Conservation (phyloP, 2,797 vertebrate species). For the Macropodus opercularis region DNA sequence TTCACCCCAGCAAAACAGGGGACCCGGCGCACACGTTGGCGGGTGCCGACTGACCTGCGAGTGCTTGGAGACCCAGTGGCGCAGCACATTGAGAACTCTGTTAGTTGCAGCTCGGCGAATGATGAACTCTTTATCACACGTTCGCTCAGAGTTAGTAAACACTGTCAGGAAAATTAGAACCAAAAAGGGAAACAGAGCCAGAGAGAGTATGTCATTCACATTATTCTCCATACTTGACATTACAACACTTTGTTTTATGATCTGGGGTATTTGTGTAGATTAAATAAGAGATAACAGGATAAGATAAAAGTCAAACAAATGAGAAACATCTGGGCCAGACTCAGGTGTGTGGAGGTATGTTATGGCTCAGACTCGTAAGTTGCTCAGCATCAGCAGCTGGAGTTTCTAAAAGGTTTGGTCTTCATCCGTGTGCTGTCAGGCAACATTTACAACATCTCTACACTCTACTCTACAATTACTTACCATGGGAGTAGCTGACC, state of each 20-base stretch:
- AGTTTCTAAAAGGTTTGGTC: too few species aligned
- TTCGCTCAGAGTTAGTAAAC: slow-evolving; percentile 92
- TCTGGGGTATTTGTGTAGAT: too few species aligned
- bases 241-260: not conserved
- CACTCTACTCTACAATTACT: too few species aligned
- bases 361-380: too few species aligned
- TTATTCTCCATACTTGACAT: not conserved
- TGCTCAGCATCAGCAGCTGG: too few species aligned
- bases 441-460: too few species aligned
- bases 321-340: too few species aligned
- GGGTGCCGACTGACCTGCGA: slow-evolving; percentile 85
- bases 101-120: slow-evolving; percentile 95
- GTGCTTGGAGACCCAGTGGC: slow-evolving; percentile 98
- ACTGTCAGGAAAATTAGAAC: slow-evolving; percentile 90
- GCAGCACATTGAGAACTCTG: slow-evolving; percentile 94
- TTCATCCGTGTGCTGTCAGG: too few species aligned
- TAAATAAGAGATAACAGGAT: too few species aligned
- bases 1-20: slow-evolving; percentile 4
- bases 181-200: slow-evolving; percentile 70
- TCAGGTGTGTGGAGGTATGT: too few species aligned
- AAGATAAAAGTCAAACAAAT: too few species aligned
- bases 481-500: too few species aligned
- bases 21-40: not conserved
- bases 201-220: not conserved
- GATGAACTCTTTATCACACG: slow-evolving; percentile 95